Percentiles rank a stretch among this genome's conserved stretches.
phyloP scores from a whole-genome alignment of 2,113 vertebrate species.

The Plotosus lineatus region DNA sequence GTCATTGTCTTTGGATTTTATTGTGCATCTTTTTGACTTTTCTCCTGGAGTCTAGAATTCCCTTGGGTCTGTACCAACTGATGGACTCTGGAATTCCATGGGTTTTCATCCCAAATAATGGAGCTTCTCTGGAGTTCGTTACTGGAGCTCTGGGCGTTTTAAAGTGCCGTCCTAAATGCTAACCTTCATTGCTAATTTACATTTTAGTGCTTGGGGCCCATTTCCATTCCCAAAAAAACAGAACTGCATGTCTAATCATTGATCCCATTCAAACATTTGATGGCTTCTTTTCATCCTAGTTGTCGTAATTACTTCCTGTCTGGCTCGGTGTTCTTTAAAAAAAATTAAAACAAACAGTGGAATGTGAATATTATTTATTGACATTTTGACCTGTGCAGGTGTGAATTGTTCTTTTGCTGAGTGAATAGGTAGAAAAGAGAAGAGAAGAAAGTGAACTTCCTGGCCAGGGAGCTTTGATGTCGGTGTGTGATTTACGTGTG shows the following conservation, averaged over 20 bases:
- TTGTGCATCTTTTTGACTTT: too few relatives aligned
- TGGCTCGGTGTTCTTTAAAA: not conserved
- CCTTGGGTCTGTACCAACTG: too few relatives aligned
- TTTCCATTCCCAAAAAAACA: not conserved
- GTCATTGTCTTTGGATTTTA: too few relatives aligned
- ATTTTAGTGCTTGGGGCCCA: not conserved
- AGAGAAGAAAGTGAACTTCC: not conserved
- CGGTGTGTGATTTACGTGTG: not conserved
- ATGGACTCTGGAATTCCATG: not conserved
- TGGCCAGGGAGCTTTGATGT: slow-evolving; percentile 22
- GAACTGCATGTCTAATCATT: not conserved
- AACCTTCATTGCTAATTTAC: not conserved
- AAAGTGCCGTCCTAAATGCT: not conserved
- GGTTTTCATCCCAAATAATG: not conserved
- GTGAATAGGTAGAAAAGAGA: not conserved
- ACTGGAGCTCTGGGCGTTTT: not conserved
- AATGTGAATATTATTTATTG: too few relatives aligned
- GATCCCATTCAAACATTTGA: not conserved
- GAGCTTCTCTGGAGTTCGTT: not conserved
- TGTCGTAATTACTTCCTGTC: not conserved
- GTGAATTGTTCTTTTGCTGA: not conserved
- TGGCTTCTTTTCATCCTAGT: not conserved
- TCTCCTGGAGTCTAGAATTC: too few relatives aligned
- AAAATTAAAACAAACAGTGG: too few relatives aligned
- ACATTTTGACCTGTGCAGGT: not conserved